Evolutionary conservation across 2,113 vertebrate species (phyloP).

Genomic region (Ciconia boyciana): DNA sequence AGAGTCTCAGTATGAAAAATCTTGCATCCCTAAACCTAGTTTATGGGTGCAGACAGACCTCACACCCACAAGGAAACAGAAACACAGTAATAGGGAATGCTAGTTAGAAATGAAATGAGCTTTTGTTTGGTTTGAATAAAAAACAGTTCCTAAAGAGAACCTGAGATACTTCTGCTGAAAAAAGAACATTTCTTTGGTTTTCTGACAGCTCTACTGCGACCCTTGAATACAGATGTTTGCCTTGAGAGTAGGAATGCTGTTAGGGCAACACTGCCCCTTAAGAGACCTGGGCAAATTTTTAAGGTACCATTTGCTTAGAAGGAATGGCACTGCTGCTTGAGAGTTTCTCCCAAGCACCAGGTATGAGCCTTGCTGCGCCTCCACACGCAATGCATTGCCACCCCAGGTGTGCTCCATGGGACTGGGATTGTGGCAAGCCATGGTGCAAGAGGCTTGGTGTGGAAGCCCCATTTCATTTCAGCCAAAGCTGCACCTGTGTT

Average conservation of each 20-base stretch:
- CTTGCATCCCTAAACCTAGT: background rate
- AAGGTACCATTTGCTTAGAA: background rate
- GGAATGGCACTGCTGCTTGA: background rate
- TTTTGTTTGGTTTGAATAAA: background rate
- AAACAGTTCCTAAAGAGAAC: background rate
- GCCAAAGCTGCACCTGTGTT: background rate
- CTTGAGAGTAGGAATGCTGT: background rate
- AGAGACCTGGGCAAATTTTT: background rate
- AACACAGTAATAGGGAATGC: background rate
- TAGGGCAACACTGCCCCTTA: background rate
- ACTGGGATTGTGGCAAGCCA: background rate
- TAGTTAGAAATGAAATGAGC: background rate
- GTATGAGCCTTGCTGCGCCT: background rate
- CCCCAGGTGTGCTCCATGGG: background rate
- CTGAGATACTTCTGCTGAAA: background rate
- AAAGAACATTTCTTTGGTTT: background rate
- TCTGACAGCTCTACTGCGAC: background rate
- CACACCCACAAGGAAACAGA: background rate
- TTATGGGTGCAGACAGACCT: background rate
- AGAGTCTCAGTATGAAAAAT: background rate
- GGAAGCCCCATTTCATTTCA: background rate
- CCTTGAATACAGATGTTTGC: background rate
- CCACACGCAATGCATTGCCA: fast-evolving
- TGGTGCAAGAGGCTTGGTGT: background rate
- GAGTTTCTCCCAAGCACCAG: background rate